These are phyloP conservation scores for Ianthella basta DNA, from an alignment of 37 sponge, comb jelly and placozoan genomes.

Conservation along the genomic window DNA sequence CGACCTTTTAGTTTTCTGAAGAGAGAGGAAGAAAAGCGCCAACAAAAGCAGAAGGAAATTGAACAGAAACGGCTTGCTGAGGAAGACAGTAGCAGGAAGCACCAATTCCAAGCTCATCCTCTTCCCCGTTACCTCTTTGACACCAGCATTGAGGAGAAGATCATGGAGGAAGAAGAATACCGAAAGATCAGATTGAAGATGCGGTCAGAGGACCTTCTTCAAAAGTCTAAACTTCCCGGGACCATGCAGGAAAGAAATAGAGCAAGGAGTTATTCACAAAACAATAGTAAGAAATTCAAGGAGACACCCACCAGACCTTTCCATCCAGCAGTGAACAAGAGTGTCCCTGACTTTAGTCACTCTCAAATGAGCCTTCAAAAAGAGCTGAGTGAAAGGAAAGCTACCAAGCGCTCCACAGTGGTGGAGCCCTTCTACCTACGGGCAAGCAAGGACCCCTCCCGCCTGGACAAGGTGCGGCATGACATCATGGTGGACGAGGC, in stretches of 20 bases:
- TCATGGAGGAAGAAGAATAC: conserved; percentile 89
- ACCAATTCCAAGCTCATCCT: conserved; percentile 68
- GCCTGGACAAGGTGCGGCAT: conserved; percentile 21
- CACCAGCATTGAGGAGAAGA: conserved; percentile 57
- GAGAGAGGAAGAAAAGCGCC: conserved; percentile 60
- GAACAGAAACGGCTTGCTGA: background rate
- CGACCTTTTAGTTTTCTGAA: conserved; percentile 80
- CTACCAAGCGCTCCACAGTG: conserved; percentile 24
- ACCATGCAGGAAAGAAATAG: conserved; percentile 60
- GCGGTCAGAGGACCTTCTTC: conserved; percentile 84
- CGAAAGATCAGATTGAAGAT: conserved; percentile 76
- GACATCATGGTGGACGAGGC: conserved; percentile 40
- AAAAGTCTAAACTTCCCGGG: conserved; percentile 72
- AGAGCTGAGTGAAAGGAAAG: conserved; percentile 48
- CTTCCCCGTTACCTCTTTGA: conserved; percentile 64
- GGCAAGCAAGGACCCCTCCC: conserved; percentile 56
- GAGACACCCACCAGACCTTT: conserved; percentile 70
- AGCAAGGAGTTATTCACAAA: conserved; percentile 18
- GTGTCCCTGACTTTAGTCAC: conserved; percentile 82
- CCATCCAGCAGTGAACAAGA: conserved; percentile 61
- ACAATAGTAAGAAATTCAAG: conserved; percentile 41
- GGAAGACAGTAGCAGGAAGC: background rate
- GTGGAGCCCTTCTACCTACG: conserved; percentile 72
- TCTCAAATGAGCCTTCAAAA: conserved; percentile 50
- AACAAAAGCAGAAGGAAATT: conserved; percentile 13